A percentile compares a stretch with the other conserved stretches of the same genome.
phyloP scores from a whole-genome alignment of 2,113 vertebrate species.

The Pagrus major region DNA sequence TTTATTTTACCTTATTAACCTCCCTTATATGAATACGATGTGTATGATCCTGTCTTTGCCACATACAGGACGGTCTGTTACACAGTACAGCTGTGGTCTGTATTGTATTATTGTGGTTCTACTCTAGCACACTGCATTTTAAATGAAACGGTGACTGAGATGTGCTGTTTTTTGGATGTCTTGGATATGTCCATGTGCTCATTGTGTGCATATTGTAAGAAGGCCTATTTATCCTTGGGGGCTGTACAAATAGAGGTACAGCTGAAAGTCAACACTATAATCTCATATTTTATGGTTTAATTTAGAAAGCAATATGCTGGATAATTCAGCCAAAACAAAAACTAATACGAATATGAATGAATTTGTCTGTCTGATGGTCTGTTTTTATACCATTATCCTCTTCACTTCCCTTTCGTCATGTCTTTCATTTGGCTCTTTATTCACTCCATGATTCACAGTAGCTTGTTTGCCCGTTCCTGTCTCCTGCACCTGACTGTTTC shows the following conservation, averaged over 20 bases:
- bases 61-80: background rate
- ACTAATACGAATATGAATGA: too few species aligned
- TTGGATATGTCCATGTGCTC: background rate
- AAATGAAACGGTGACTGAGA: background rate
- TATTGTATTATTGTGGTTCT: background rate
- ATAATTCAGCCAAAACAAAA: background rate
- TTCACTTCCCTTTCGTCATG: background rate
- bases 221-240: background rate
- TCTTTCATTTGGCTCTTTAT: slow-evolving; percentile 14
- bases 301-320: background rate
- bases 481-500: slow-evolving; percentile 28
- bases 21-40: background rate
- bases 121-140: background rate
- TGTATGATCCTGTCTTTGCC: background rate
- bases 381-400: slow-evolving; percentile 1
- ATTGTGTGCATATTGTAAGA: background rate
- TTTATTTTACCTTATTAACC: background rate
- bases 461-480: background rate
- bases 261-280: background rate
- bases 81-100: background rate
- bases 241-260: background rate
- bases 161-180: background rate
- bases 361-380: background rate
- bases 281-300: background rate
- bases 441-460: slow-evolving; percentile 9